Percentiles rank a stretch among this genome's conserved stretches.
These are phyloP conservation scores for Bryconaethiops microstoma DNA, from an alignment of 2,797 vertebrate genomes.

Conservation along the genomic window DNA sequence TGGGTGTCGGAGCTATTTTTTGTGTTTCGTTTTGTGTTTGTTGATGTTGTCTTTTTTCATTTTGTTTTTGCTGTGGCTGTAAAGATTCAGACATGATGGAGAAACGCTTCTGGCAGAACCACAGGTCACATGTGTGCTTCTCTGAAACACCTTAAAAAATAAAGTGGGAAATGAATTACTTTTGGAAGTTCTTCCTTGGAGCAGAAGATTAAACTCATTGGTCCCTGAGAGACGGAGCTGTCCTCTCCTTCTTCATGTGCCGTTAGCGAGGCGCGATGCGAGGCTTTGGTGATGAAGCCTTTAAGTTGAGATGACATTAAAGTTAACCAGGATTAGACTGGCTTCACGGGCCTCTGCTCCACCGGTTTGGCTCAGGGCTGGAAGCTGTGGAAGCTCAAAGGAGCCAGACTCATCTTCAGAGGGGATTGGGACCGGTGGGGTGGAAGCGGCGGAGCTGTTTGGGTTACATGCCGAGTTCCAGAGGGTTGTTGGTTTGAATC, in stretches of 20 bases:
- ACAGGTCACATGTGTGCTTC: neutral
- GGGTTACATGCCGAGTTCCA: slow-evolving; percentile 20
- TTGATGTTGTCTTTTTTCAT: no score
- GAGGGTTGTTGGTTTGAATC: slow-evolving; percentile 29
- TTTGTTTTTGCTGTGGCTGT: no score
- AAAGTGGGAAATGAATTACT: slow-evolving; percentile 16
- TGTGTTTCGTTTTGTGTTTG: no score
- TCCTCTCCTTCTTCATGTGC: slow-evolving; percentile 17
- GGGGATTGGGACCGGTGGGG: slow-evolving; percentile 16
- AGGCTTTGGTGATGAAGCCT: slow-evolving; percentile 53
- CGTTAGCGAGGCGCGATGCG: slow-evolving; percentile 40
- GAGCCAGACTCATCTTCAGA: slow-evolving; percentile 27
- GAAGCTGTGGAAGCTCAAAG: slow-evolving; percentile 50
- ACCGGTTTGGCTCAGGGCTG: slow-evolving; percentile 56
- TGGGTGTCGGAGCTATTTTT: no score
- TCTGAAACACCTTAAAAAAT: slow-evolving; percentile 2
- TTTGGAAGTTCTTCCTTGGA: slow-evolving; percentile 26
- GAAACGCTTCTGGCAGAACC: no score
- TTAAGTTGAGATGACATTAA: slow-evolving; percentile 67
- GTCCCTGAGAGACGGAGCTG: slow-evolving; percentile 11
- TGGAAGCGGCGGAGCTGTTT: slow-evolving; percentile 33
- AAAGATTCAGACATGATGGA: no score
- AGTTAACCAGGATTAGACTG: slow-evolving; percentile 62
- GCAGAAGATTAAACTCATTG: slow-evolving; percentile 1
- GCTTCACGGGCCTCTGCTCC: slow-evolving; percentile 60